Evolutionary conservation across 2,797 vertebrate genomes (phyloP).

Genomic region (Euthynnus affinis): DNA sequence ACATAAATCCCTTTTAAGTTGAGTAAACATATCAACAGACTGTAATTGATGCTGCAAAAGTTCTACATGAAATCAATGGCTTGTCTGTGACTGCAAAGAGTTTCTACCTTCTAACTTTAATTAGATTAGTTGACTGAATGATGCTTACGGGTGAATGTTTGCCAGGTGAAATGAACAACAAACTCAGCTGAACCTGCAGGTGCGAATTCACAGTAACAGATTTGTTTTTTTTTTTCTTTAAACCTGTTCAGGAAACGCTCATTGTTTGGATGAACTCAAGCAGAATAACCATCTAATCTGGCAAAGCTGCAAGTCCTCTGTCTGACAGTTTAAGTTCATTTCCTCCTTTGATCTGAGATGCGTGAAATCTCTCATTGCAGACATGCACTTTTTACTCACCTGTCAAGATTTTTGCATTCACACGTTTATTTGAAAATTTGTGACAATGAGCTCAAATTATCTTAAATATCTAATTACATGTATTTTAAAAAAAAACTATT

Average conservation of each 20-base stretch:
- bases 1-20: conserved; percentile 27
- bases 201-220: conserved; percentile 7
- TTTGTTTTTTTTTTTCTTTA: not conserved
- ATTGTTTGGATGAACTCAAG: conserved; percentile 51
- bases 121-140: conserved; percentile 56
- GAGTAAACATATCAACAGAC: conserved; percentile 34
- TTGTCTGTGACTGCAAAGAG: conserved; percentile 23
- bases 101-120: conserved; percentile 37
- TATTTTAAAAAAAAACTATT: not conserved
- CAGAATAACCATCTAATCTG: conserved; percentile 49
- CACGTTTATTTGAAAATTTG: not conserved
- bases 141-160: conserved; percentile 13
- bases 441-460: not conserved
- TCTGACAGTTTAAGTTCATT: conserved; percentile 30
- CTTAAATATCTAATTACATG: not conserved
- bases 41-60: conserved; percentile 29
- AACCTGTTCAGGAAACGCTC: conserved; percentile 47
- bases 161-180: conserved; percentile 25
- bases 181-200: conserved; percentile 49
- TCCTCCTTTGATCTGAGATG: conserved; percentile 19
- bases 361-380: conserved; percentile 22
- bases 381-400: conserved; percentile 12
- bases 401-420: conserved; percentile 5
- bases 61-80: conserved; percentile 20
- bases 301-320: conserved; percentile 10